These are phyloP conservation scores for Ectemnius lituratus DNA, from an alignment of 2,888 invertebrate species.

Conservation along the genomic window DNA sequence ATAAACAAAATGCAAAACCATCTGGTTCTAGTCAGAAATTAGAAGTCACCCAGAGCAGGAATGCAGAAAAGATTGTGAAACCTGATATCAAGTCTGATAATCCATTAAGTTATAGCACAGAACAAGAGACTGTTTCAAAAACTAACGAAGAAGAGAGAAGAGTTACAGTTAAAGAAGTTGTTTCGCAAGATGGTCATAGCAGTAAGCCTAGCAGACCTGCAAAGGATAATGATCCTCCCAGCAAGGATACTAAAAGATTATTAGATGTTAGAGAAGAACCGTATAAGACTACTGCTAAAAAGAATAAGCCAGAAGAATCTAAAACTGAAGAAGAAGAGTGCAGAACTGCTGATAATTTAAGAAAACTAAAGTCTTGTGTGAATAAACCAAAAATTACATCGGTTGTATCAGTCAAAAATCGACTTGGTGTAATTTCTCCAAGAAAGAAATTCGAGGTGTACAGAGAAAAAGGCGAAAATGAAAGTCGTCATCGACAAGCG, in stretches of 20 bases:
- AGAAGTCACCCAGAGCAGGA: constrained; percentile 30
- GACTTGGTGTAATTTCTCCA: constrained; percentile 64
- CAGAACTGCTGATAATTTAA: constrained; percentile 46
- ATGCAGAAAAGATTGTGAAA: constrained; percentile 34
- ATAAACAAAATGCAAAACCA: constrained; percentile 37
- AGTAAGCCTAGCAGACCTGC: constrained; percentile 20
- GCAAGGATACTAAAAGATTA: constrained; percentile 51
- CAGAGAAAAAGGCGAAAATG: constrained; percentile 44
- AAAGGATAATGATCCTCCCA: constrained; percentile 28
- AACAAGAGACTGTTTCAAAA: constrained; percentile 23
- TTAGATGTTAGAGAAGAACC: constrained; percentile 53
- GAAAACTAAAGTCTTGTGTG: constrained; percentile 67
- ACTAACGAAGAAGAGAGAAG: constrained; percentile 21
- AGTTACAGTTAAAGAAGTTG: constrained; percentile 20
- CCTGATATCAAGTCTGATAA: constrained; percentile 31
- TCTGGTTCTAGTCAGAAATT: constrained; percentile 38
- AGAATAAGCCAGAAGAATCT: constrained; percentile 57
- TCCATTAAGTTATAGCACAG: not conserved
- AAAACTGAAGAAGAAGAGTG: constrained; percentile 72
- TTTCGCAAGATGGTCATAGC: constrained; percentile 13
- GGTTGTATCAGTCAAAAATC: constrained; percentile 73
- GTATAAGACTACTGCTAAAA: constrained; percentile 71
- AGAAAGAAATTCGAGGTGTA: constrained; percentile 67
- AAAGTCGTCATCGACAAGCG: constrained; percentile 45
- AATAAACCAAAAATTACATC: constrained; percentile 73